These are phyloP conservation scores for Hemaris fuciformis DNA, from an alignment of 2,888 invertebrate genomes.

Conservation along the genomic window DNA sequence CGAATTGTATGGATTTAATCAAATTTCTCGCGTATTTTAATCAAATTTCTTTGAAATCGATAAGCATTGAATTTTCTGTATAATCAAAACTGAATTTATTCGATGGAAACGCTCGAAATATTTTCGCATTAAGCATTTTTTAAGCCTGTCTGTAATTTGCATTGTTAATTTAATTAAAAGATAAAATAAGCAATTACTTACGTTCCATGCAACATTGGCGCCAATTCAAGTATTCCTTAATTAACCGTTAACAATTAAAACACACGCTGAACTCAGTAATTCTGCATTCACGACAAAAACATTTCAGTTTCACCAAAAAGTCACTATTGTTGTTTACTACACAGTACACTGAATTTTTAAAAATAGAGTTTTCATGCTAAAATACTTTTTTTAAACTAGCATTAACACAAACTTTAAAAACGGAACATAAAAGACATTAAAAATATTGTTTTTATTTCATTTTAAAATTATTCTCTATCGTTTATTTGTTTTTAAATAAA, in stretches of 20 bases:
- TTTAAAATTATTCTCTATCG: too few species aligned
- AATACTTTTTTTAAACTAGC: not conserved
- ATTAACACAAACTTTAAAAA: not conserved
- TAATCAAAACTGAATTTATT: too few species aligned
- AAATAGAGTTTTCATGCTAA: not conserved
- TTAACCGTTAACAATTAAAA: constrained; percentile 23
- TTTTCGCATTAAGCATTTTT: too few species aligned
- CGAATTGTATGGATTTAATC: not conserved
- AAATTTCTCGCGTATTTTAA: not conserved
- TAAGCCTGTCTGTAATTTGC: too few species aligned
- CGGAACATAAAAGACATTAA: not conserved
- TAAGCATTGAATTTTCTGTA: too few species aligned
- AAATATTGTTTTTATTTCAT: not conserved
- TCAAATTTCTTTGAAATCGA: too few species aligned
- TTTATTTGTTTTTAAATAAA: not conserved
- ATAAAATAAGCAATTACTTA: constrained; percentile 18
- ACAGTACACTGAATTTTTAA: constrained; percentile 18
- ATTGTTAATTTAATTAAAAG: not conserved
- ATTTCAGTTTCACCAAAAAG: constrained; percentile 15
- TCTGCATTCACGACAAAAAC: constrained; percentile 9
- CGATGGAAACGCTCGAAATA: too few species aligned
- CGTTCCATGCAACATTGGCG: constrained; percentile 17
- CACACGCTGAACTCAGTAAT: constrained; percentile 24
- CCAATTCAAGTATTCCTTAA: constrained; percentile 31
- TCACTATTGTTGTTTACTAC: constrained; percentile 20